Evolutionary conservation across 2,113 vertebrate genomes (phyloP).

Genomic region (Lates calcarifer): DNA sequence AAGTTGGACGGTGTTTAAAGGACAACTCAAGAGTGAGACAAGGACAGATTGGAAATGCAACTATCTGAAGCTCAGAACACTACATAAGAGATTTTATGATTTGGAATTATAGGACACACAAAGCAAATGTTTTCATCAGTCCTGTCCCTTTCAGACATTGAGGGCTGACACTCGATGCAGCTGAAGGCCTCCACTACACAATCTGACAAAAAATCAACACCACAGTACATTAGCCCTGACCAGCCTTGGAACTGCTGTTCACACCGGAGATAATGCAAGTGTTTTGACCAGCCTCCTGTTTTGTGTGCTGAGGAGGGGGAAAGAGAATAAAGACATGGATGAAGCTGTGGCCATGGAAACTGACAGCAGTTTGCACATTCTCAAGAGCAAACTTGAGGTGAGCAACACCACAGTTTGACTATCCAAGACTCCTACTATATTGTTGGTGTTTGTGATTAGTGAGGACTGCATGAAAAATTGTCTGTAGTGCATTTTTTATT

Average conservation of each 20-base stretch:
- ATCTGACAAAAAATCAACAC: neutral
- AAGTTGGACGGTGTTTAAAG: neutral
- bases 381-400: neutral
- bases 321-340: neutral
- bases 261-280: neutral
- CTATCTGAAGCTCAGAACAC: neutral
- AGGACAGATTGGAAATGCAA: neutral
- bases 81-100: neutral
- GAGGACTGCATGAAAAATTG: neutral
- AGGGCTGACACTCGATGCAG: neutral
- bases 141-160: neutral
- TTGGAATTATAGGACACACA: neutral
- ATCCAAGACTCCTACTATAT: neutral
- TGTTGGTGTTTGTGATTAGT: neutral
- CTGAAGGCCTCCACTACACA: neutral
- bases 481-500: neutral
- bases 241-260: neutral
- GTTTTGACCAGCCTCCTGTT: neutral
- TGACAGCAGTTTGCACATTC: neutral
- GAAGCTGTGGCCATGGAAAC: slow-evolving; percentile 11
- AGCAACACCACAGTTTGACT: neutral
- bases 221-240: neutral
- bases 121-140: neutral
- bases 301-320: neutral
- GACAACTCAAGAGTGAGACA: neutral